phyloP scores from a whole-genome alignment of 2,888 invertebrate species.

The Sphaerophoria rueppellii region DNA sequence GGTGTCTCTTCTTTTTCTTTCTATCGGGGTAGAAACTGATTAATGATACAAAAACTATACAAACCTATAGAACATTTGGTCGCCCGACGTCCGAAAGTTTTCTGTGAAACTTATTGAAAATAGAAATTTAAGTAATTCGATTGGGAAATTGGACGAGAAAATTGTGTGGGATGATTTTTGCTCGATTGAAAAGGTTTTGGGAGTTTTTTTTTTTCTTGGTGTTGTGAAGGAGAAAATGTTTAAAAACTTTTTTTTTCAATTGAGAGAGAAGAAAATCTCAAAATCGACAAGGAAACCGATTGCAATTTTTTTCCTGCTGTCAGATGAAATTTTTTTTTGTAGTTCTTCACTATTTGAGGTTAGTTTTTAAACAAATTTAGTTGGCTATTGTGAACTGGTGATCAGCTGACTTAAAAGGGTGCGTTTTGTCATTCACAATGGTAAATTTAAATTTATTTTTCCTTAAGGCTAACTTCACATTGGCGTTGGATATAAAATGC shows the following conservation, averaged over 20 bases:
- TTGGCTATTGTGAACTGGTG: slow-evolving; percentile 37
- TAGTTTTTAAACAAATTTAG: slow-evolving; percentile 57
- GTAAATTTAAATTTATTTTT: background rate
- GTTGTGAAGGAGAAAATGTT: slow-evolving; percentile 43
- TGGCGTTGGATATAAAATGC: background rate
- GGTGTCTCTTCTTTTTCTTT: slow-evolving; percentile 6
- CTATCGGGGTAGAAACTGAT: background rate
- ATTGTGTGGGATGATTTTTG: slow-evolving; percentile 36
- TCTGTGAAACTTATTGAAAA: slow-evolving; percentile 42
- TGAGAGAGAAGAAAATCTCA: slow-evolving; percentile 49
- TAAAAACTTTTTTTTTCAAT: slow-evolving; percentile 23
- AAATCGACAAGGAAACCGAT: slow-evolving; percentile 71
- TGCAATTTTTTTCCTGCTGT: slow-evolving; percentile 65
- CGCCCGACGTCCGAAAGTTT: slow-evolving; percentile 33
- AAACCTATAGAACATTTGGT: slow-evolving; percentile 72
- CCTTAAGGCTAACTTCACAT: background rate
- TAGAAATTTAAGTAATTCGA: slow-evolving; percentile 28
- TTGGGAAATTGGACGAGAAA: slow-evolving; percentile 45
- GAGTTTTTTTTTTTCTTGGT: slow-evolving; percentile 27
- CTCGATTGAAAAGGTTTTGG: background rate
- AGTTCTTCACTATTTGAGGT: slow-evolving; percentile 26
- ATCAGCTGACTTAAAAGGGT: slow-evolving; percentile 59
- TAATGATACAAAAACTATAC: slow-evolving; percentile 20
- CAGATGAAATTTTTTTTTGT: slow-evolving; percentile 39
- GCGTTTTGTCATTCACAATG: slow-evolving; percentile 43